A percentile compares a stretch with the other conserved stretches of the same genome.
These are phyloP conservation scores for Protonibea diacanthus DNA, from an alignment of 2,797 vertebrate genomes.

Conservation along the genomic window DNA sequence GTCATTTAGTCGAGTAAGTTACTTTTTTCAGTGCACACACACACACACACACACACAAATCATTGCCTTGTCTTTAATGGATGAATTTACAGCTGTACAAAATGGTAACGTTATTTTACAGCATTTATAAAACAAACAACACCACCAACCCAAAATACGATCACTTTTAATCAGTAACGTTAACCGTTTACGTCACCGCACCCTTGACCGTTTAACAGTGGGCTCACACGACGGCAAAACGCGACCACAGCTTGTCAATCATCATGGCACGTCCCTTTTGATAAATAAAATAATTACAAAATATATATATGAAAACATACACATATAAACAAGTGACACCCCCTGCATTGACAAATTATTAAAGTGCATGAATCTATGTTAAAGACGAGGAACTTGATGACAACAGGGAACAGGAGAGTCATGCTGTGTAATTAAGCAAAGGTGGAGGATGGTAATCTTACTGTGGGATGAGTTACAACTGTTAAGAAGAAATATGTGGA, in stretches of 20 bases:
- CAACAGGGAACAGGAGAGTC: conserved; percentile 47
- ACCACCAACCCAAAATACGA: not conserved
- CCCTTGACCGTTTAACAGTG: not conserved
- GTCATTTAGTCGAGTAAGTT: not conserved
- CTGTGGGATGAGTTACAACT: conserved; percentile 13
- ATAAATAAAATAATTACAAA: conserved; percentile 65
- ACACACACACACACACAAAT: not conserved
- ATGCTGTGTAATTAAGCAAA: conserved; percentile 36
- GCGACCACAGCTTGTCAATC: conserved; percentile 25
- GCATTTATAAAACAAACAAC: conserved; percentile 71
- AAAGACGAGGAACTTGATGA: conserved; percentile 46
- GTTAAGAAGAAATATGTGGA: conserved; percentile 22
- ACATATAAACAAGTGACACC: conserved; percentile 56
- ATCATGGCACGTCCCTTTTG: conserved; percentile 65
- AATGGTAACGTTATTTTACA: conserved; percentile 74
- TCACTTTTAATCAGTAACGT: not conserved
- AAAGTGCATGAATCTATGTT: conserved; percentile 81
- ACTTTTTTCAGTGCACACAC: not conserved
- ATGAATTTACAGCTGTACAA: conserved; percentile 86
- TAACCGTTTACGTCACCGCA: not conserved
- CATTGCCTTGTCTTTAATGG: conserved; percentile 72
- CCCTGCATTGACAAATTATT: conserved; percentile 68
- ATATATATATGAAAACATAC: conserved; percentile 49
- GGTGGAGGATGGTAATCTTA: conserved; percentile 9
- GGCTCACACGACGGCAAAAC: conserved; percentile 1